Percentiles rank a stretch among this genome's conserved stretches.
phyloP scores from a whole-genome alignment of 2,113 vertebrate genomes.

The Bufo bufo region DNA sequence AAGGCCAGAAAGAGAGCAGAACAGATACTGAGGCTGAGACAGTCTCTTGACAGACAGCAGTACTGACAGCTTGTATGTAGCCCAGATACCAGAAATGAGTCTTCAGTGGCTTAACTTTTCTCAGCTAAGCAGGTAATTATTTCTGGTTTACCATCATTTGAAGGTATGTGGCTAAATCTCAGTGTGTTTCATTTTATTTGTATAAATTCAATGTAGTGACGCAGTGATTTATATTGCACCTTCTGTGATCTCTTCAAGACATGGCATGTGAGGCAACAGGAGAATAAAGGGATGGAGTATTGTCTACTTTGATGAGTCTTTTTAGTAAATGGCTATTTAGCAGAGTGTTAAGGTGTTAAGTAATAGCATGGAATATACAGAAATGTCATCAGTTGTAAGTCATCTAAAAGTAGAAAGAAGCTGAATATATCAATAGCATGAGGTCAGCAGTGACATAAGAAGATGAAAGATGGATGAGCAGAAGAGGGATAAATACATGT shows the following conservation, averaged over 20 bases:
- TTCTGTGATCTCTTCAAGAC: neutral
- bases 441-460: neutral
- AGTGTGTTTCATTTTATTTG: neutral
- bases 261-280: neutral
- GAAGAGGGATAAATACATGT: neutral
- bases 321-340: neutral
- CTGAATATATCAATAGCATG: neutral
- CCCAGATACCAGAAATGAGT: constrained; percentile 73
- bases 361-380: neutral
- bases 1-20: constrained; percentile 73
- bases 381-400: neutral
- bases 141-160: neutral
- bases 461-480: neutral
- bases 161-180: neutral
- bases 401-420: neutral
- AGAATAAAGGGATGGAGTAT: neutral
- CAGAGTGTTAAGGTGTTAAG: neutral
- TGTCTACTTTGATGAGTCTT: neutral
- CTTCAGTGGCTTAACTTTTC: constrained; percentile 63
- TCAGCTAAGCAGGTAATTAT: constrained; percentile 69
- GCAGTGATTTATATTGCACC: neutral
- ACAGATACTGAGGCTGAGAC: constrained; percentile 64
- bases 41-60: constrained; percentile 22
- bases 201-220: neutral
- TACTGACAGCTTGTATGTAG: constrained; percentile 42